Percentiles rank a stretch among this genome's conserved stretches.
phyloP scores from a whole-genome alignment of 64 coral and sea anemone genomes.

The Dendronephthya gigantea region DNA sequence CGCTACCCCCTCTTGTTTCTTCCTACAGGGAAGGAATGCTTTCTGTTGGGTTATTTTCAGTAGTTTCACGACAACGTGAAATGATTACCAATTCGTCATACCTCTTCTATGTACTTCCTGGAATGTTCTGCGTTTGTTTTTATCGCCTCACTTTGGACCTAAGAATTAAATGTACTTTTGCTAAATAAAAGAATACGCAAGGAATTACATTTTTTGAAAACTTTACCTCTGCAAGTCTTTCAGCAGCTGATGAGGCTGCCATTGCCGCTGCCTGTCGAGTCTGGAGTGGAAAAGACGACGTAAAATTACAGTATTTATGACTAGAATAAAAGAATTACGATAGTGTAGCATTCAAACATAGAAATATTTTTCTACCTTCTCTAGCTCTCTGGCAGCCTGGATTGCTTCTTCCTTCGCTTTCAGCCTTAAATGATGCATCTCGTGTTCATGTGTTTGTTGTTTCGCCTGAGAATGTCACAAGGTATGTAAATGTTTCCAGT shows the following conservation, averaged over 20 bases:
- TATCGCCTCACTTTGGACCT: constrained; percentile 55
- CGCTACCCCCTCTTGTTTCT: too few relatives aligned
- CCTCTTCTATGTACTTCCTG: constrained; percentile 52
- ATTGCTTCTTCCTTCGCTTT: constrained; percentile 83
- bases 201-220: not conserved
- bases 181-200: not conserved
- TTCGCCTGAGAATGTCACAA: constrained; percentile 44
- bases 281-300: constrained; percentile 19
- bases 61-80: too few relatives aligned
- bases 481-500: too few relatives aligned
- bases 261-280: constrained; percentile 57
- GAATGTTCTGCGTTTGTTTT: constrained; percentile 37
- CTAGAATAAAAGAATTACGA: too few relatives aligned
- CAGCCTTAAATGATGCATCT: constrained; percentile 68
- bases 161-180: not conserved
- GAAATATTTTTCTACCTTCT: constrained; percentile 44
- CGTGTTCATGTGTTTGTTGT: constrained; percentile 62
- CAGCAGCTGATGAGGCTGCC: constrained; percentile 55
- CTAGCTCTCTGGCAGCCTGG: constrained; percentile 79
- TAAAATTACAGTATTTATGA: too few relatives aligned
- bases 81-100: too few relatives aligned
- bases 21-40: too few relatives aligned
- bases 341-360: too few relatives aligned
- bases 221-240: constrained; percentile 71
- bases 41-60: too few relatives aligned